These are phyloP conservation scores for Liparis tanakae DNA, from an alignment of 2,797 vertebrate species.

Conservation along the genomic window DNA sequence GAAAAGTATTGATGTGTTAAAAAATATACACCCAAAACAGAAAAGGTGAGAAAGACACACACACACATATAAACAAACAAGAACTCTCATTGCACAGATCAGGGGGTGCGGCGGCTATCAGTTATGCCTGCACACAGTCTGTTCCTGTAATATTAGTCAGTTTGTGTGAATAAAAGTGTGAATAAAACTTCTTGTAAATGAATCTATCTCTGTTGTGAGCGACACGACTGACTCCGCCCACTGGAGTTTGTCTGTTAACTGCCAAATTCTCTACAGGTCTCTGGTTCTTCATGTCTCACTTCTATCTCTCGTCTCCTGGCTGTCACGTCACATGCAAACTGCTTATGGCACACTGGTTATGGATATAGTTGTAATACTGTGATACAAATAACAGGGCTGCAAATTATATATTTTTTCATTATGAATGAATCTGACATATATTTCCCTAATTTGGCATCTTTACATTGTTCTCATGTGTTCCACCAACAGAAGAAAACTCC, in stretches of 20 bases:
- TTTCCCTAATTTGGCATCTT: not conserved
- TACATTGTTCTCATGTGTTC: not conserved
- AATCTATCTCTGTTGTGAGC: constrained; percentile 45
- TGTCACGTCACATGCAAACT: constrained; percentile 1
- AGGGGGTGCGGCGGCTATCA: not conserved
- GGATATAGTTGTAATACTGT: not conserved
- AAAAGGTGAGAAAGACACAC: constrained; percentile 13
- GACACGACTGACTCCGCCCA: constrained; percentile 40
- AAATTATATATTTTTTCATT: not conserved
- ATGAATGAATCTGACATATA: not conserved
- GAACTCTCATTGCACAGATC: not conserved
- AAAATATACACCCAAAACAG: not conserved
- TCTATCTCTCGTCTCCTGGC: not conserved
- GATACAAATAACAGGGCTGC: not conserved
- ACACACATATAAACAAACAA: constrained; percentile 5
- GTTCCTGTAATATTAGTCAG: constrained; percentile 8
- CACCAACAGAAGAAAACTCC: not conserved
- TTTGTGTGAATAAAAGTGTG: constrained; percentile 18
- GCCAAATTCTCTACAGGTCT: constrained; percentile 23
- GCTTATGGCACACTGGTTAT: not conserved
- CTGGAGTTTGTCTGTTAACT: constrained; percentile 35
- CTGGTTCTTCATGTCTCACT: constrained; percentile 13
- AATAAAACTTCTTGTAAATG: constrained; percentile 27
- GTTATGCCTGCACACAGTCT: constrained; percentile 4
- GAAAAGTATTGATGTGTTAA: not conserved